Base-by-base conservation (phyloP, 2,888 invertebrate genomes). In the Epinotia ramella region DNA sequence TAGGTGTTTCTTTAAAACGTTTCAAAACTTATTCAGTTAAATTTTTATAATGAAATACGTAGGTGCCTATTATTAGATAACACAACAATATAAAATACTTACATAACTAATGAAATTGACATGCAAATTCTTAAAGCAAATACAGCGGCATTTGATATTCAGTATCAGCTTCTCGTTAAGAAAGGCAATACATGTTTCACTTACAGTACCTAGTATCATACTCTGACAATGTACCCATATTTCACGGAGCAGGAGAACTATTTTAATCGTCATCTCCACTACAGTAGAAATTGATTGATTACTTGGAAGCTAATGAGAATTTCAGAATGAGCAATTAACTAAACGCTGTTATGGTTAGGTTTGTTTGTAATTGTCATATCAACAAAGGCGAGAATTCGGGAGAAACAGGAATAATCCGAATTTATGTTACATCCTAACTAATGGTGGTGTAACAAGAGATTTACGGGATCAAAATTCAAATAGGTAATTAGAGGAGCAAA, bases 301-400 rank as follows among this genome's bases (percentile, higher is more conserved):
- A 83, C 84, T 13, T 79, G 74, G 69, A 77, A 78, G 80, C 81
- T 85, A 84, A 87, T 84, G 86, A 83, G 82, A 82, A 83, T 82
- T 87, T 83, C 72, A 80, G 81, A 82, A 82, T 84, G 83, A 86
- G 83, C 86, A 87, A 86, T 86, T 85, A 81, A 80, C 81, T 80
- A 76, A 79, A 83, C 78, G 80, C 71, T 79, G 78, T 81, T 82
- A 79, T 79, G 78, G 74, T 77, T 82, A 80, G 80, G 82, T 76
- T 76, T 80, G 82, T 84, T 86, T 80, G 80, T 86, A 85, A 87
- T 88, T 87, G 83, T 80, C 80, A 79, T 81, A 82, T 80, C 83
- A 87, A 86, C 84, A 84, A 72, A 76, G 73, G 60, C 66, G 46
- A 28, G 71, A 60, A 49, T 64, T 62, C 33, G 7, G 40, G 70